Percentiles rank a stretch among this genome's conserved stretches.
These are phyloP conservation scores for Chaetodon trifasciatus DNA, from an alignment of 2,797 vertebrate species.

Conservation along the genomic window DNA sequence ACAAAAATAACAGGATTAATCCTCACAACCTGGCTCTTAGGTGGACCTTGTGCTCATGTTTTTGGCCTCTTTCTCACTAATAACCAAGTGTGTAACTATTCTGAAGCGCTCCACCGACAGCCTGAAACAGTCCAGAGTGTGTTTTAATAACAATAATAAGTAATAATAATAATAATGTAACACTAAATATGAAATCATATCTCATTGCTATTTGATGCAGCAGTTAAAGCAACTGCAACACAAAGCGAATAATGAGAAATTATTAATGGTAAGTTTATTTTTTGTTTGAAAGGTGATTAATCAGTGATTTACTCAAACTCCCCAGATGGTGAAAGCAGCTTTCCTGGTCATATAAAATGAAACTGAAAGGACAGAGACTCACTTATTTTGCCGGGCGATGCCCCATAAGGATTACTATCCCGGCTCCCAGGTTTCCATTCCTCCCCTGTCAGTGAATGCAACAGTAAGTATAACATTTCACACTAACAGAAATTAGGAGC, in stretches of 20 bases:
- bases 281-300: conserved; percentile 31
- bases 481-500: conserved; percentile 82
- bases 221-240: conserved; percentile 6
- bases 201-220: conserved; percentile 14
- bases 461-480: conserved; percentile 80
- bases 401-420: conserved; percentile 39
- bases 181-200: background rate
- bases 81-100: background rate
- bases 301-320: conserved; percentile 25
- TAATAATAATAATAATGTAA: conserved; percentile 3
- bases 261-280: conserved; percentile 40
- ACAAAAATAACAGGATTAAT: conserved; percentile 4
- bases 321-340: conserved; percentile 25
- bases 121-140: background rate
- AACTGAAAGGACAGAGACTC: conserved; percentile 49
- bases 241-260: conserved; percentile 40
- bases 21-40: background rate
- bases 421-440: conserved; percentile 53
- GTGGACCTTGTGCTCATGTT: conserved; percentile 4
- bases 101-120: background rate
- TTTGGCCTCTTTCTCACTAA: conserved; percentile 4
- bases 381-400: conserved; percentile 45
- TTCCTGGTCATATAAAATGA: conserved; percentile 27
- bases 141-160: background rate
- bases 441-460: conserved; percentile 71